Percentiles rank a stretch among this genome's conserved stretches.
Evolutionary conservation across 2,113 vertebrate genomes (phyloP).

Genomic region (Hyperoodon ampullatus): DNA sequence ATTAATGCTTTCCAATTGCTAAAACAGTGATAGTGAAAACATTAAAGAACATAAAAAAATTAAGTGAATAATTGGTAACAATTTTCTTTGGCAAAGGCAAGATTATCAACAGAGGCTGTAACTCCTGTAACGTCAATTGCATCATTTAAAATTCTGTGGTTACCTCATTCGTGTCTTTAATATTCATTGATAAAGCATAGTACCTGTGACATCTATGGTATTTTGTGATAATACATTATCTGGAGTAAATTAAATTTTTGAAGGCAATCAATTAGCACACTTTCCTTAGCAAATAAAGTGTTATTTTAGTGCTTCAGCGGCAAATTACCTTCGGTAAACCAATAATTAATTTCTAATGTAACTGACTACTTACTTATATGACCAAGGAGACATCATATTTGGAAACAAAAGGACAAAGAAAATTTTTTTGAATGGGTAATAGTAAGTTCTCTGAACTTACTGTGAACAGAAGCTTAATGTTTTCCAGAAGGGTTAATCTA

Average conservation of each 20-base stretch:
- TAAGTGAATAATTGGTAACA: neutral
- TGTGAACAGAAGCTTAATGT: neutral
- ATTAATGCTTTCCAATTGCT: neutral
- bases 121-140: neutral
- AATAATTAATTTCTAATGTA: neutral
- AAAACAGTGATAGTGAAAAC: neutral
- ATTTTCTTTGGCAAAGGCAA: neutral
- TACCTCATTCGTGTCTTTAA: neutral
- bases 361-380: neutral
- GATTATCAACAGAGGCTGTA: neutral
- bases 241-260: neutral
- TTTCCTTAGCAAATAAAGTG: neutral
- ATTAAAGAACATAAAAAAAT: neutral
- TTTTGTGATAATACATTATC: neutral
- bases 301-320: neutral
- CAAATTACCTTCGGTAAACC: conserved; percentile 1
- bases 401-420: neutral
- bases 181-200: neutral
- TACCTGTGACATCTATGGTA: neutral
- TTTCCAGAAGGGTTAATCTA: neutral
- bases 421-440: neutral
- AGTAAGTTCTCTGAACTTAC: neutral
- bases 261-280: neutral
- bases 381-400: neutral
- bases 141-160: neutral